phyloP scores from a whole-genome alignment of 1,140 invertebrate species.

The Aphelenchoides avenae region DNA sequence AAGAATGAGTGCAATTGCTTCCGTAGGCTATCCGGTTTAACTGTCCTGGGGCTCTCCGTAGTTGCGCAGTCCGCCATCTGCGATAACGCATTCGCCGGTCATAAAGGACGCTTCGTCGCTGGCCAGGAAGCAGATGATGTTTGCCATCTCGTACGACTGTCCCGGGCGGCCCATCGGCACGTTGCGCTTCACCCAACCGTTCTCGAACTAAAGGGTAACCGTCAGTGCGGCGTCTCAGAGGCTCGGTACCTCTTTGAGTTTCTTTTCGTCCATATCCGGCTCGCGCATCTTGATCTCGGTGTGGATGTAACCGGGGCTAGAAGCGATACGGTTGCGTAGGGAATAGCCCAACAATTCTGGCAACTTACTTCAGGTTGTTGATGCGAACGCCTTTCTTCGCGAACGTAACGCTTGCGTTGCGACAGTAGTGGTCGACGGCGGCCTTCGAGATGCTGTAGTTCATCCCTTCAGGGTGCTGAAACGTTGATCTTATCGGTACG shows the following conservation, averaged over 20 bases:
- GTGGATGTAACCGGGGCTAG: conserved; percentile 24
- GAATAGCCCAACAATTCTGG: not conserved
- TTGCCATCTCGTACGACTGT: conserved; percentile 71
- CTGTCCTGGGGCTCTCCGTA: not conserved
- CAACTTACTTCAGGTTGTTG: conserved; percentile 26
- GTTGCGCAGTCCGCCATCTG: conserved; percentile 71
- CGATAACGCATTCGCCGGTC: conserved; percentile 72
- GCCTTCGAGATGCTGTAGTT: conserved; percentile 25
- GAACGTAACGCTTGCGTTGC: conserved; percentile 11
- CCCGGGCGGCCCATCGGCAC: conserved; percentile 71
- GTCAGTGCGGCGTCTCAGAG: not conserved
- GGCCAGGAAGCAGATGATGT: conserved; percentile 75
- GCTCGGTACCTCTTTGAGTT: conserved; percentile 4
- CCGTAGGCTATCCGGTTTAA: too few relatives aligned
- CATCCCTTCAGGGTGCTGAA: not conserved
- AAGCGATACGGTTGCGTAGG: not conserved
- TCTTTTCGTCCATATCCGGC: not conserved
- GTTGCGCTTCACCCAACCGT: conserved; percentile 14
- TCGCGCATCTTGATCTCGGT: conserved; percentile 15
- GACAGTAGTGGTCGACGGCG: conserved; percentile 18
- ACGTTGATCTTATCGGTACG: not conserved
- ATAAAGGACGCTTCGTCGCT: conserved; percentile 74
- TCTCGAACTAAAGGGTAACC: too few relatives aligned
- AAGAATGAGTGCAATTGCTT: too few relatives aligned
- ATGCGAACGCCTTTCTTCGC: conserved; percentile 16